Conservation (phyloP, 2,888 invertebrate genomes). For the Schizaphis graminum region DNA sequence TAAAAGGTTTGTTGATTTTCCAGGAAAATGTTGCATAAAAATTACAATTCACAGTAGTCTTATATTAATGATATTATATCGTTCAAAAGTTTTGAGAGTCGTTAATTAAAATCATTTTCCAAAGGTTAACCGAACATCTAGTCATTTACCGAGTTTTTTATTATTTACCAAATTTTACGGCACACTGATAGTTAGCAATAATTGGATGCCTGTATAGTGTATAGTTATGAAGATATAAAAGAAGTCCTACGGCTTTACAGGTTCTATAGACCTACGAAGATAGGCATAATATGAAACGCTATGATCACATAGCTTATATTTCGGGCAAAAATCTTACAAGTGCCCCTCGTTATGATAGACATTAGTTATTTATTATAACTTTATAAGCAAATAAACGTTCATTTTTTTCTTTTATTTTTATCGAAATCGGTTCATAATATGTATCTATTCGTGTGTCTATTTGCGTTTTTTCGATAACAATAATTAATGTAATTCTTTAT, state of each 20-base stretch:
- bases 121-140: no score
- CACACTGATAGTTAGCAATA: not conserved
- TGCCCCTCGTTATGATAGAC: not conserved
- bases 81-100: not conserved
- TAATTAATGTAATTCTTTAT: not conserved
- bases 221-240: not conserved
- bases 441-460: not conserved
- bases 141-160: not conserved
- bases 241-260: slow-evolving; percentile 14
- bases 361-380: not conserved
- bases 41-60: not conserved
- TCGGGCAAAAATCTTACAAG: slow-evolving; percentile 28
- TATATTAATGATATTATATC: not conserved
- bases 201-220: not conserved
- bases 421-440: not conserved
- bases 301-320: not conserved
- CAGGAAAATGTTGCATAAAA: not conserved
- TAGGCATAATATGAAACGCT: not conserved
- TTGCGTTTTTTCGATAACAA: not conserved
- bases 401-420: not conserved
- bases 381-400: not conserved
- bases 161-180: slow-evolving; percentile 8
- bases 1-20: not conserved
- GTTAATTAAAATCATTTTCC: no score
- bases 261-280: not conserved